phyloP scores from a whole-genome alignment of 2,797 vertebrate genomes.

The Oophaga sylvatica region DNA sequence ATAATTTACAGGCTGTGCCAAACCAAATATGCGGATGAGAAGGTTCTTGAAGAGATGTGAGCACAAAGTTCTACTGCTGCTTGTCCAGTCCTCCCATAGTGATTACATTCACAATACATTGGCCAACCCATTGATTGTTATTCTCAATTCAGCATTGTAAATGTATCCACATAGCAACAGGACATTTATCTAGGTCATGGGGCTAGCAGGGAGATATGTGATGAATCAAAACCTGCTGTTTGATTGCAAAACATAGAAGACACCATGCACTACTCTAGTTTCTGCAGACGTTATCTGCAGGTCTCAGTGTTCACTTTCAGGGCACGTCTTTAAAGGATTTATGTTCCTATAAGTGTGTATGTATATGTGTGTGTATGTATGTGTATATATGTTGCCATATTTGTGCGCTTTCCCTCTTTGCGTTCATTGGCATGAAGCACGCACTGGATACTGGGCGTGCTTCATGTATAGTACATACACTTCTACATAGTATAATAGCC shows the following conservation, averaged over 20 bases:
- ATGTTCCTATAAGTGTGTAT: too few species aligned
- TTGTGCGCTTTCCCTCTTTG: too few species aligned
- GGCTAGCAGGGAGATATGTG: neutral
- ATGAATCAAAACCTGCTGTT: slow-evolving; percentile 35
- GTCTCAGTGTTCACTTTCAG: neutral
- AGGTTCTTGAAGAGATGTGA: neutral
- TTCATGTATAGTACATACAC: too few species aligned
- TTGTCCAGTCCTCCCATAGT: neutral
- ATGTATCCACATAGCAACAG: slow-evolving; percentile 42
- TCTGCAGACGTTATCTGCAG: neutral
- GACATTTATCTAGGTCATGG: slow-evolving; percentile 37
- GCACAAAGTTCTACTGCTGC: neutral
- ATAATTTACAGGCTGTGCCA: neutral
- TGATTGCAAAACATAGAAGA: slow-evolving; percentile 12
- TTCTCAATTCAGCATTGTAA: slow-evolving; percentile 25
- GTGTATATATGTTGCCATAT: too few species aligned
- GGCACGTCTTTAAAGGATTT: neutral
- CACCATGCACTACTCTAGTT: neutral
- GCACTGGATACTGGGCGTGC: too few species aligned
- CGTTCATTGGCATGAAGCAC: too few species aligned
- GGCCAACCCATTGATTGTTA: slow-evolving; percentile 41
- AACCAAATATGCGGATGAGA: neutral
- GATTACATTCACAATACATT: slow-evolving; percentile 19
- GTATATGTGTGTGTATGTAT: too few species aligned
- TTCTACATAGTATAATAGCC: too few species aligned